Base-by-base conservation (phyloP, 2,113 vertebrate species). In the Cercopithecus mona region DNA sequence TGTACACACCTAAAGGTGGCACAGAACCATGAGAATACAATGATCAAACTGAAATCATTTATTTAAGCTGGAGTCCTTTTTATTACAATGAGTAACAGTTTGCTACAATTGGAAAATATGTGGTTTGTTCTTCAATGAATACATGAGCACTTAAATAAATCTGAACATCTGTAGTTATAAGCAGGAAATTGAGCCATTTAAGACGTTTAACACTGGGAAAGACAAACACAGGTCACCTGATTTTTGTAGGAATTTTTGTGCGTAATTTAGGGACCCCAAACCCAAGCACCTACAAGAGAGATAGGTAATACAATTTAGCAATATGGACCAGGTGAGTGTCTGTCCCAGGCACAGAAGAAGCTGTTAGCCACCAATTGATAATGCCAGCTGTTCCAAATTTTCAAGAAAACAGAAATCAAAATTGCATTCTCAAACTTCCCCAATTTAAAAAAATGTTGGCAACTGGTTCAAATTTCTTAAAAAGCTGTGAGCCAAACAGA, bases 21-120 rank as follows among this genome's bases (percentile, higher is more conserved):
- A n/a, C 45, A 94, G 96, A 94, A 90, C 66, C 59, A 80, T 0
- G 45, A 95, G 79, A 96, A 61, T 7, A 18, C 6, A 40, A 50
- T 76, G 13, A 88, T 91, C 93, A 90, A 61, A 90, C 90, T 48
- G 92, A 83, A 90, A 87, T 84, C 90, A 87, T 75, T 97, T 76
- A 35, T 88, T 90, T 88, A 7, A 93, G 93, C 87, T 78, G 55
- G 6, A 5, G 48, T 40, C 57, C 43, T 75, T 94, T 92, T 73
- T 81, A 92, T 86, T 88, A 86, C 66, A 64, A 27, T 79, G 48
- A 95, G 52, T 45, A 88, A 27, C 45, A 32, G 45, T 80, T 92
- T 23, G 35, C 48, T 72, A 76, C 61, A 16, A 80, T 50, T 55
- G 43, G 40, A 94, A 79, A 23, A 43, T 35, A 59, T 11, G 8